phyloP scores from a whole-genome alignment of 1,140 invertebrate species.

The Megalopta genalis region DNA sequence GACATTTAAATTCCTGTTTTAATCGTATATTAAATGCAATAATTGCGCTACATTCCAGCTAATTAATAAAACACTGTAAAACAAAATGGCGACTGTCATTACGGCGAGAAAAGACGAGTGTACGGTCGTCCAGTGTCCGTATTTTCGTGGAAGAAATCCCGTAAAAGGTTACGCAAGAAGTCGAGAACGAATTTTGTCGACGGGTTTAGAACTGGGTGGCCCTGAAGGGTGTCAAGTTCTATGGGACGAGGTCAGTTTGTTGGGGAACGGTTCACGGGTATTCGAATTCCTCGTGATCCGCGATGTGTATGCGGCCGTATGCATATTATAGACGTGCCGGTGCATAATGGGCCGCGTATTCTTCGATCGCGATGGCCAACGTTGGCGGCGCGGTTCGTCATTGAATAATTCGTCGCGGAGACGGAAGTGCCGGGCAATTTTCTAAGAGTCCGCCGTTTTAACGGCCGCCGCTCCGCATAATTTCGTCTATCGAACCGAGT shows the following conservation, averaged over 20 bases:
- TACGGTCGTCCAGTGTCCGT: too few relatives aligned
- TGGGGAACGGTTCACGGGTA: constrained; percentile 7
- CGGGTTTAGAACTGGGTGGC: background rate
- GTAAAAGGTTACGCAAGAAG: too few relatives aligned
- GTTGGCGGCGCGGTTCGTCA: constrained; percentile 28
- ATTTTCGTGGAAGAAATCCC: too few relatives aligned
- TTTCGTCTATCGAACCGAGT: background rate
- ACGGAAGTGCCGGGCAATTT: constrained; percentile 45
- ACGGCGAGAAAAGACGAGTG: too few relatives aligned
- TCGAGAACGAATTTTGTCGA: background rate
- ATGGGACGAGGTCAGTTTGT: constrained; percentile 2
- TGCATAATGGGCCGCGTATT: constrained; percentile 68
- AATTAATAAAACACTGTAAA: too few relatives aligned
- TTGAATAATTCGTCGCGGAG: constrained; percentile 45
- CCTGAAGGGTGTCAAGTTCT: constrained; percentile 9
- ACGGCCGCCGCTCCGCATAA: constrained; percentile 8
- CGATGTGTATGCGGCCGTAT: constrained; percentile 55
- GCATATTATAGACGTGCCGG: constrained; percentile 62
- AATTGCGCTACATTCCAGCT: too few relatives aligned
- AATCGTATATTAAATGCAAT: too few relatives aligned
- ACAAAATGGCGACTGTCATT: too few relatives aligned
- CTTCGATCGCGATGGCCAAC: constrained; percentile 59
- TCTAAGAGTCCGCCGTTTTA: constrained; percentile 45
- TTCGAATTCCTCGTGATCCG: constrained; percentile 60
- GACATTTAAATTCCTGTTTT: too few relatives aligned